Evolutionary conservation across 2,113 vertebrate species (phyloP), one percentile per base, ranked within the genome.

Genomic region (Amphiprion ocellaris): DNA sequence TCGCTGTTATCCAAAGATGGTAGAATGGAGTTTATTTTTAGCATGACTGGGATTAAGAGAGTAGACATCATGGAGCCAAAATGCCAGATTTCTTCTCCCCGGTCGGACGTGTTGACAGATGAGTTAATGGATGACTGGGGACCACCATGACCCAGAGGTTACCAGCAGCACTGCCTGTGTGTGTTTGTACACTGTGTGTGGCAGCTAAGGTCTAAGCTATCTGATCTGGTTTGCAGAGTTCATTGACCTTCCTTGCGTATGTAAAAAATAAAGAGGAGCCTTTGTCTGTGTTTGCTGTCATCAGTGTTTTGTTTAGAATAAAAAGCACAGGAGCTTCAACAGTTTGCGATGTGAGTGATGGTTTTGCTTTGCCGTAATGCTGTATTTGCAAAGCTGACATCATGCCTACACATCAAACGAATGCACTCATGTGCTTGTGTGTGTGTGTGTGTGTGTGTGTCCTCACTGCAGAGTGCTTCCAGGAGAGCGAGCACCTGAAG

Each of bases 401-500:
- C 37, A 23, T 10, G 9, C 8, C 26, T 15, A 15, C 50, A 54
- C 24, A 52, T 72, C 46, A 55, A 44, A 37, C 33, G 8, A 37
- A 37, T 37, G 33, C 33, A 37, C 8, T 54, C 65, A 15, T 69
- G 26, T 79, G n/a, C 59, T 11, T 86, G 80, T 88, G 75, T 92
- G 3, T 26, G 26, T 26, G 75, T 92, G 3, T 26, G 26, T 26
- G 30, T 30, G 30, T 30, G 3, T 82, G 24, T 14, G 10, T 81
- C 63, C 79, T 74, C 60, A 80, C 77, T 81, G 10, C 91, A 99
- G 98, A 99, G 87, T 99, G 98, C 93, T 99, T 99, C 95, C 98
- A 99, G 93, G 98, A 99, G 93, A 98, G 98, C 21, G 97, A 99
- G 79, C 98, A 99, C 91, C 97, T 99, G 83, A 99, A 99, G 86